Evolutionary conservation across 2,113 vertebrate species (phyloP).

Genomic region (Cyprinodon brontotheroides): DNA sequence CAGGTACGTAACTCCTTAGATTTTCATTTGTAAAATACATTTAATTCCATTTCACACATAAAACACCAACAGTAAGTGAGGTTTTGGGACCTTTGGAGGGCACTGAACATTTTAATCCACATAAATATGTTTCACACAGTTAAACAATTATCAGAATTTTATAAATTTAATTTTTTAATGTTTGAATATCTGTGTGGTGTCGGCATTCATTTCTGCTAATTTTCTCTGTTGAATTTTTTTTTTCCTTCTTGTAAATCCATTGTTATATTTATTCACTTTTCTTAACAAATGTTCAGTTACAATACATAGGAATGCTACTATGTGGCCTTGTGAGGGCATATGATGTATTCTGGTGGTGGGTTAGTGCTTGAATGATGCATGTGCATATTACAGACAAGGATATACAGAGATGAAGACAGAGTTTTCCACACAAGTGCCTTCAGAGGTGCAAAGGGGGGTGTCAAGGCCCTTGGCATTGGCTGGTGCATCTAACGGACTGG

Average conservation of each 20-base stretch:
- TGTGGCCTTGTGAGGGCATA: slow-evolving; percentile 60
- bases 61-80: too few species aligned
- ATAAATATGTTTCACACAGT: too few species aligned
- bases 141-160: too few species aligned
- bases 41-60: neutral
- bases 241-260: slow-evolving; percentile 44
- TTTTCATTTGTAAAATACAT: neutral
- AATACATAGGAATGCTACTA: slow-evolving; percentile 50
- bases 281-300: slow-evolving; percentile 49
- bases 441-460: slow-evolving; percentile 63
- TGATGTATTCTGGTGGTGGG: slow-evolving; percentile 16
- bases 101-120: too few species aligned
- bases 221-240: neutral
- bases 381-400: slow-evolving; percentile 54
- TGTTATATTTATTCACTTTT: slow-evolving; percentile 66
- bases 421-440: slow-evolving; percentile 72
- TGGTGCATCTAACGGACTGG: slow-evolving; percentile 76
- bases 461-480: slow-evolving; percentile 71
- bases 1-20: too few species aligned
- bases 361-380: slow-evolving; percentile 68
- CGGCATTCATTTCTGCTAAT: too few species aligned
- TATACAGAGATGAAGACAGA: slow-evolving; percentile 44
- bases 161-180: too few species aligned
- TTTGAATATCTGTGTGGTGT: too few species aligned
- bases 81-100: too few species aligned